Conservation (phyloP, 2,113 vertebrate species). For the Thermophis baileyi region DNA sequence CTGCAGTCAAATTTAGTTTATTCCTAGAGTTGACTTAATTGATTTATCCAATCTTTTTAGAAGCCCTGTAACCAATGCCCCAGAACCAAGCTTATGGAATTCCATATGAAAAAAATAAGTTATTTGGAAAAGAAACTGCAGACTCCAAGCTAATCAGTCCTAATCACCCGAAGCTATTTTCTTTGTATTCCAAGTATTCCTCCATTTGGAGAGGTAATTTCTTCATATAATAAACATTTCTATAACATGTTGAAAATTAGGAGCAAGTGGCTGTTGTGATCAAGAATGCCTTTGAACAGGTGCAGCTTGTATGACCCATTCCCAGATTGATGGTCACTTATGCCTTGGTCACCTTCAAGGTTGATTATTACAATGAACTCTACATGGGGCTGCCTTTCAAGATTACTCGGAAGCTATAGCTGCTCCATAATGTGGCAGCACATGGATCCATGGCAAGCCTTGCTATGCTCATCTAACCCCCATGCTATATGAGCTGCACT, state of each 20-base stretch:
- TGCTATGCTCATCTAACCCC: not conserved
- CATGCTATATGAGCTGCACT: not conserved
- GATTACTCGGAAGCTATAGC: not conserved
- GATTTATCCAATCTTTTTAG: not conserved
- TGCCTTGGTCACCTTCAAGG: not conserved
- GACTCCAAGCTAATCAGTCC: not conserved
- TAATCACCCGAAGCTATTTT: not conserved
- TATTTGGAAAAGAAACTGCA: not conserved
- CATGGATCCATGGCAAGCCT: not conserved
- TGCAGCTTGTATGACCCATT: not conserved
- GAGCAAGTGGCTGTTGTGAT: not conserved
- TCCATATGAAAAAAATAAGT: not conserved
- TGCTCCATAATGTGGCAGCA: not conserved
- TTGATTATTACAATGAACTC: not conserved
- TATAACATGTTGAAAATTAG: not conserved
- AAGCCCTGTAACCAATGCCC: not conserved
- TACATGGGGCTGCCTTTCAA: not conserved
- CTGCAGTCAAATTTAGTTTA: not conserved
- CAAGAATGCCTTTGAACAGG: not conserved
- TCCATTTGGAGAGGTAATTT: not conserved
- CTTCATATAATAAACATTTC: not conserved
- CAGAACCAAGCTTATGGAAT: not conserved
- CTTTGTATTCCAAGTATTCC: not conserved
- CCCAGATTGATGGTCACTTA: not conserved
- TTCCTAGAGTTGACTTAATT: not conserved